Evolutionary conservation across 2,888 invertebrate species (phyloP).

Genomic region (Cephus sareptanus): DNA sequence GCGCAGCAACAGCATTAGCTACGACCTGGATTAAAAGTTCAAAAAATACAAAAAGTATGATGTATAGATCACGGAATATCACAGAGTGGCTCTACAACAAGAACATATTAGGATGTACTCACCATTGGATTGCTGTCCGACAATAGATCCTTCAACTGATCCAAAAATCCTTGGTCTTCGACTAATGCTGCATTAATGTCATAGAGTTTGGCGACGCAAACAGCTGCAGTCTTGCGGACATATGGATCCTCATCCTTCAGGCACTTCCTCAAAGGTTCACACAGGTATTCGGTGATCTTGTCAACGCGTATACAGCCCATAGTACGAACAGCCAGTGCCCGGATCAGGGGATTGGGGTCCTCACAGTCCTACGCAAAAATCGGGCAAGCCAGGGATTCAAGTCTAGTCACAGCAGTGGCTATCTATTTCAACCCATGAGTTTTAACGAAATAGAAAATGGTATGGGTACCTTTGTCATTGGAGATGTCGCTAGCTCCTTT

Average conservation of each 20-base stretch:
- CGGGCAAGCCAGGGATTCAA: constrained; percentile 67
- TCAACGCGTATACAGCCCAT: constrained; percentile 99
- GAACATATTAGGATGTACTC: constrained; percentile 20
- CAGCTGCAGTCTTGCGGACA: constrained; percentile 98
- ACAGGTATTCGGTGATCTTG: constrained; percentile 99
- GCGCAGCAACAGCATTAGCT: constrained; percentile 98
- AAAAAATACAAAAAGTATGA: constrained; percentile 1
- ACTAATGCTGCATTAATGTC: constrained; percentile 84
- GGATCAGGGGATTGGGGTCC: constrained; percentile 98
- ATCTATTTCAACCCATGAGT: constrained; percentile 62
- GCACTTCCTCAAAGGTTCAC: constrained; percentile 96
- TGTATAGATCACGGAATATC: no score
- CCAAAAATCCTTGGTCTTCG: constrained; percentile 93
- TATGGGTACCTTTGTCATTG: constrained; percentile 66
- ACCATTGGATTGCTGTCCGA: constrained; percentile 99
- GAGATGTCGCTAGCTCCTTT: constrained; percentile 66
- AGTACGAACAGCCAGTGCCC: constrained; percentile 97
- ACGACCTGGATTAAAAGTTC: constrained; percentile 73
- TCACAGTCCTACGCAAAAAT: constrained; percentile 90
- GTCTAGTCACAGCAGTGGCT: constrained; percentile 65
- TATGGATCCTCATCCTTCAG: constrained; percentile 97
- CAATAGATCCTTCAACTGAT: constrained; percentile 94
- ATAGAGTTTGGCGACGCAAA: constrained; percentile 98
- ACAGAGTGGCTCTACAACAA: neutral
- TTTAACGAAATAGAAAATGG: constrained; percentile 47